Base-by-base conservation (phyloP, 2,113 vertebrate genomes). In the Oryzias melastigma region DNA sequence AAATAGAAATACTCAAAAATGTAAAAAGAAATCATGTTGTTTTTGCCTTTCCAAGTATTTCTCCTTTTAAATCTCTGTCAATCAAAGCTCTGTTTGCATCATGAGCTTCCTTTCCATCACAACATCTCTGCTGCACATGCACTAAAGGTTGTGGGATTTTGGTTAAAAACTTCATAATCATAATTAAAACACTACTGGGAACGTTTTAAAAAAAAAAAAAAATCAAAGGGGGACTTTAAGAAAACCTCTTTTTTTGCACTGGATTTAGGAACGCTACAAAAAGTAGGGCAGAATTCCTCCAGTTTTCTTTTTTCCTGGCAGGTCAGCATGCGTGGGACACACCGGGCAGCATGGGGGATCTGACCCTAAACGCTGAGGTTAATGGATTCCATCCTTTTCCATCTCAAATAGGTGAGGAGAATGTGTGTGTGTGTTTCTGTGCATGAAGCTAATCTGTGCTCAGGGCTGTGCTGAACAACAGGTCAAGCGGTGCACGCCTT, bases 381-480 rank as follows among this genome's bases (percentile, higher is more conserved):
- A 89, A 88, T 76, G 61, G 66, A 75, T 68, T 51, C 77, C 80
- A 84, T 77, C 80, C 83, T 75, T 55, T 73, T 82, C 62, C 70
- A 65, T 66, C 73, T 81, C 55, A 67, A 63, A 68, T 59, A 68
- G 71, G 58, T 52, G 59, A 64, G 25, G 58, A 58, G 42, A 52
- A 45, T n/a, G 71, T 22, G 43, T 29, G 17, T 73, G 44, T 62
- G 57, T 74, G 61, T 71, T 70, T 50, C 41, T 13, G 40, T 17
- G 65, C 40, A 61, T 53, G 55, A 54, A 72, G 74, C 68, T 75
- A 73, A 80, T 77, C 73, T 69, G 62, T 18, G 70, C 85, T 65
- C 1, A 8, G 41, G 75, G 86, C 66, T 35, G 62, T n/a, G 65
- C 59, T 50, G 58, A 67, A 61, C 10, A 50, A 14, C 4, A 58